Evolutionary conservation across 2,797 vertebrate genomes (phyloP).

Genomic region (Zenarchopterus dispar): DNA sequence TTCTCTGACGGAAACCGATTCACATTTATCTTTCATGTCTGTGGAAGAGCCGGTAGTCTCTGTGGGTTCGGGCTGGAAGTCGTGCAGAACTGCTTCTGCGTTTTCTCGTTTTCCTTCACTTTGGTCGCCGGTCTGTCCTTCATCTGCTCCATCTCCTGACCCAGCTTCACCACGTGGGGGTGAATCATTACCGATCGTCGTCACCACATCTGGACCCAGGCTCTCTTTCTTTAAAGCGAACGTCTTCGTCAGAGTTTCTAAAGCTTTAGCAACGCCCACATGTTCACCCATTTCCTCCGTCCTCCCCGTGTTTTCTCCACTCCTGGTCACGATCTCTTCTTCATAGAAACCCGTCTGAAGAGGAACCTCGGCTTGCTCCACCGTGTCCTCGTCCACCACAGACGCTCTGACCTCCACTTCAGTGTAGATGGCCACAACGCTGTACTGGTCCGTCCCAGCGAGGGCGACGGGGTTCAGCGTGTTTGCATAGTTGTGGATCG

Average conservation of each 20-base stretch:
- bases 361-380: conserved; percentile 46
- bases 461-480: conserved; percentile 66
- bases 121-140: conserved; percentile 11
- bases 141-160: conserved; percentile 13
- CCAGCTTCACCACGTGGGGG: conserved; percentile 8
- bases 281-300: conserved; percentile 43
- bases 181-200: conserved; percentile 19
- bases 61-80: not conserved
- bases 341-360: conserved; percentile 60
- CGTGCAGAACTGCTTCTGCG: conserved; percentile 2
- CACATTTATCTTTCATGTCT: not conserved
- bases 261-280: conserved; percentile 52
- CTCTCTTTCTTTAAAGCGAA: conserved; percentile 65
- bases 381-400: conserved; percentile 45
- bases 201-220: conserved; percentile 34
- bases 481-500: conserved; percentile 59
- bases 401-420: conserved; percentile 73
- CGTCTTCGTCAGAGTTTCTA: conserved; percentile 67
- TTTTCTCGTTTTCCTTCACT: conserved; percentile 6
- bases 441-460: conserved; percentile 65
- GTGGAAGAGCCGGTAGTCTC: conserved; percentile 7
- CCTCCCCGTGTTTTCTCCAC: not conserved
- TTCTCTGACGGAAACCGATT: conserved; percentile 10
- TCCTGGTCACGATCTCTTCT: conserved; percentile 56
- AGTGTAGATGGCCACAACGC: conserved; percentile 77